Percentiles rank a stretch among this genome's conserved stretches.
These are phyloP conservation scores for Strix aluco DNA, from an alignment of 2,113 vertebrate genomes.

Conservation along the genomic window DNA sequence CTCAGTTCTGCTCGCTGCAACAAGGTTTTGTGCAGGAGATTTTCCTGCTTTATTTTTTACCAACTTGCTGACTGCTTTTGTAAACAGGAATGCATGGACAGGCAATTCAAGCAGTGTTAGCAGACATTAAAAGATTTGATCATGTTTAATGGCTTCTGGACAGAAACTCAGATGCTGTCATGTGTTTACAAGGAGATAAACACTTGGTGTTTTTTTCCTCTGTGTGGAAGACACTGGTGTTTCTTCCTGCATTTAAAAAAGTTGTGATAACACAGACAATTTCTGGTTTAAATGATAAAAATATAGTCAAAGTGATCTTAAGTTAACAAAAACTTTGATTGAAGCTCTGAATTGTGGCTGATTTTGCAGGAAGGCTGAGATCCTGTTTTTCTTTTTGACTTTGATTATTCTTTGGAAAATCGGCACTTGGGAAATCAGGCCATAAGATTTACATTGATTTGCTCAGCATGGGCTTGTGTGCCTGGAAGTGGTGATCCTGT, in stretches of 20 bases:
- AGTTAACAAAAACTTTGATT: not conserved
- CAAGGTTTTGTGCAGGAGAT: not conserved
- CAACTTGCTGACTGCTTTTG: not conserved
- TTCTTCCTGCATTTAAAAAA: not conserved
- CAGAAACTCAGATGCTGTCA: not conserved
- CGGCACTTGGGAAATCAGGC: not conserved
- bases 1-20: not conserved
- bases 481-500: not conserved
- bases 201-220: not conserved
- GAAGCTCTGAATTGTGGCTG: not conserved
- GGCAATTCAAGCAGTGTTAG: not conserved
- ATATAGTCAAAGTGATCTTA: not conserved
- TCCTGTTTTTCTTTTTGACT: not conserved
- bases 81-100: not conserved
- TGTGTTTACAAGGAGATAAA: not conserved
- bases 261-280: not conserved
- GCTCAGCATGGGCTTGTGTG: not conserved
- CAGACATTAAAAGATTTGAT: not conserved
- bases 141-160: not conserved
- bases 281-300: not conserved
- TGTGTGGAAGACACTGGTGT: not conserved
- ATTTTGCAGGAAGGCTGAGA: not conserved
- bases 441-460: not conserved
- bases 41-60: not conserved
- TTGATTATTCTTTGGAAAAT: not conserved